A percentile compares a stretch with the other conserved stretches of the same genome.
Evolutionary conservation across 2,113 vertebrate species (phyloP).

Genomic region (Buteo buteo): DNA sequence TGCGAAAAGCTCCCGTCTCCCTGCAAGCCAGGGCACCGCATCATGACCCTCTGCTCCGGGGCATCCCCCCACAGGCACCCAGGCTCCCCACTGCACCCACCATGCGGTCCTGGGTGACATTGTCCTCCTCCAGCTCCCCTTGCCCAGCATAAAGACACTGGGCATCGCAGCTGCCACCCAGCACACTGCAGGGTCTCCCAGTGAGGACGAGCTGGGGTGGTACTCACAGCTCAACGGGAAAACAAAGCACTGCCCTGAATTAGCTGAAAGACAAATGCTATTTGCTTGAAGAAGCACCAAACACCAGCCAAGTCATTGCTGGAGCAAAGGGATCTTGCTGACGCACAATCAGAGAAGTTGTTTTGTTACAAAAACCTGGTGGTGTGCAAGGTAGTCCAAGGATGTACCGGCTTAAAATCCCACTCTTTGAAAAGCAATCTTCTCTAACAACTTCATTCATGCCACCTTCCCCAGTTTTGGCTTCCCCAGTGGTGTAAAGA

Average conservation of each 20-base stretch:
- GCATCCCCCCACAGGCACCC: not conserved
- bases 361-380: not conserved
- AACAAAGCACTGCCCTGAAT: no score
- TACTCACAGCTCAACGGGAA: not conserved
- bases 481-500: not conserved
- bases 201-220: not conserved
- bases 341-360: accelerated
- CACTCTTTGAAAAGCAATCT: not conserved
- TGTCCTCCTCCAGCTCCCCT: not conserved
- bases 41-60: not conserved
- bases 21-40: not conserved
- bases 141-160: not conserved
- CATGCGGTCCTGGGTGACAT: not conserved
- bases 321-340: not conserved
- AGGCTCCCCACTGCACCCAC: not conserved
- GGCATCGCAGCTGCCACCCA: not conserved
- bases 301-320: not conserved
- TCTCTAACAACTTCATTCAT: not conserved
- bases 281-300: not conserved
- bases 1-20: not conserved
- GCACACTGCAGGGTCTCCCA: no score
- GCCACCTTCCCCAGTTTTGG: not conserved
- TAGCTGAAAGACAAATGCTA: not conserved
- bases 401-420: not conserved
- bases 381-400: not conserved